Conservation (phyloP, 2,797 vertebrate genomes). For the Tadarida brasiliensis region DNA sequence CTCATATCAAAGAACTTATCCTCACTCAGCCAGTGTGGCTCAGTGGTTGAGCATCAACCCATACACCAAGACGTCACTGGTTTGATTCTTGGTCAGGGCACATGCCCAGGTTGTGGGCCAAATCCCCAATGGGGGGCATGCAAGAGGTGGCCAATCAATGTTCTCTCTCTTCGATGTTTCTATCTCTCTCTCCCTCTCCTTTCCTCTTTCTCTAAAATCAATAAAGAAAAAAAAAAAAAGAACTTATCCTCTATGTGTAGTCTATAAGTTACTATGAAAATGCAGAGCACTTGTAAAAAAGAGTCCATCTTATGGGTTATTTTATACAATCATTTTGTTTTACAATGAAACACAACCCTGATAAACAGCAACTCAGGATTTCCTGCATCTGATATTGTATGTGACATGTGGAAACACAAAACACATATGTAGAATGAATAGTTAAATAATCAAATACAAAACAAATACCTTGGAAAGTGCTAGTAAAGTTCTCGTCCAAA, state of each 20-base stretch:
- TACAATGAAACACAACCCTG: not conserved
- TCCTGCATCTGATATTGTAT: not conserved
- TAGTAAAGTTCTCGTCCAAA: not conserved
- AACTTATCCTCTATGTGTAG: not conserved
- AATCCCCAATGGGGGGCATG: no score
- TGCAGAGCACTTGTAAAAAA: not conserved
- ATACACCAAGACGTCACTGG: no score
- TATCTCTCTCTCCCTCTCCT: no score
- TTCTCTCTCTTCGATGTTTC: no score
- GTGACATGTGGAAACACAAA: not conserved
- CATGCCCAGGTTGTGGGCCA: no score
- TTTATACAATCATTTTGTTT: not conserved
- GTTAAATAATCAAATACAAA: not conserved
- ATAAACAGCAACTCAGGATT: not conserved
- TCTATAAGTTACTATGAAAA: not conserved
- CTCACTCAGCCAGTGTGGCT: not conserved
- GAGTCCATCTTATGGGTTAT: not conserved
- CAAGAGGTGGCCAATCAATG: no score
- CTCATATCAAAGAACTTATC: not conserved
- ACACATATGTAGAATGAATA: not conserved
- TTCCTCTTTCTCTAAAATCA: no score
- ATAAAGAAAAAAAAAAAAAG: not conserved
- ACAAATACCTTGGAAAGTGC: not conserved
- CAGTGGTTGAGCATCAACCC: no score
- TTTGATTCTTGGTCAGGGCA: no score